These are phyloP conservation scores for Periplaneta americana DNA, from an alignment of 1,140 invertebrate species.

Conservation along the genomic window DNA sequence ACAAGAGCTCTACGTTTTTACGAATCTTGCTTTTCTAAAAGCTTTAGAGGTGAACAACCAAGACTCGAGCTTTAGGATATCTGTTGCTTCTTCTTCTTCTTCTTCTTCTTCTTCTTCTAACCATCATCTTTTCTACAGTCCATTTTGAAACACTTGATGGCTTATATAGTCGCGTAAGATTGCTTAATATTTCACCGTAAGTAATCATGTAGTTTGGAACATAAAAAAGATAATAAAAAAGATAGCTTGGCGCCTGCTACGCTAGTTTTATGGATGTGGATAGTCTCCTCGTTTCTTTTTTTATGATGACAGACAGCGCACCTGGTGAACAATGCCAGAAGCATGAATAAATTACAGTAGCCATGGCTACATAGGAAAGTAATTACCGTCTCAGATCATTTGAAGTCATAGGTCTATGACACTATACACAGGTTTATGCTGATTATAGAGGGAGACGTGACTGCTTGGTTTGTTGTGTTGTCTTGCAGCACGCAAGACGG, in stretches of 20 bases:
- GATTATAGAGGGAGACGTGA: background rate
- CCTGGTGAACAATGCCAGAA: background rate
- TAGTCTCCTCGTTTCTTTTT: background rate
- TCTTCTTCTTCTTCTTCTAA: no score
- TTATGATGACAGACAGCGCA: background rate
- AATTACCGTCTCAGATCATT: background rate
- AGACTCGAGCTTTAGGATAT: background rate
- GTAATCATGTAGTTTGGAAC: background rate
- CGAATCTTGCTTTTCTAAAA: background rate
- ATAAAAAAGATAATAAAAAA: background rate
- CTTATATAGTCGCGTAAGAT: background rate
- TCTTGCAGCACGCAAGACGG: no score
- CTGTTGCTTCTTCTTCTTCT: background rate
- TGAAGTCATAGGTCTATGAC: background rate
- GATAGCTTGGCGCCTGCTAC: background rate
- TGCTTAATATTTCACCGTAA: background rate
- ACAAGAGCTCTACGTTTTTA: no score
- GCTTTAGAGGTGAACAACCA: background rate
- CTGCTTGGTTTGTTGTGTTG: no score
- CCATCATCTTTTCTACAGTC: background rate
- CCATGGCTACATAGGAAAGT: background rate
- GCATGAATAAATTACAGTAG: background rate
- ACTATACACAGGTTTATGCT: background rate
- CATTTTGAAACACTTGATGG: background rate
- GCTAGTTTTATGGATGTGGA: background rate